Evolutionary conservation across 2,113 vertebrate genomes (phyloP).

Genomic region (chimpanzee (Pan troglodytes)): DNA sequence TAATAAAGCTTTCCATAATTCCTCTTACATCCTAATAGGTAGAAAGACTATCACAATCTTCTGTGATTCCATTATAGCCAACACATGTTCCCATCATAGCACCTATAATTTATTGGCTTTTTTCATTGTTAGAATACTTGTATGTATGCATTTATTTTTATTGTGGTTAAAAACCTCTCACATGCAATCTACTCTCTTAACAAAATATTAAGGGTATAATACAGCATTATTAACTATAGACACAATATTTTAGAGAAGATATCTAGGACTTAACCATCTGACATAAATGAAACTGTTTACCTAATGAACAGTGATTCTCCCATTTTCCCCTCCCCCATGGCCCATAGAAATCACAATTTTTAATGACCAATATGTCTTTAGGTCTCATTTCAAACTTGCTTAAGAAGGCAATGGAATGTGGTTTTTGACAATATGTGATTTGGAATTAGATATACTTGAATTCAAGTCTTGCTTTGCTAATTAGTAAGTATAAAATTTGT

Average conservation of each 20-base stretch:
- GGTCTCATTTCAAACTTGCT: neutral
- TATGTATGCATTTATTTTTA: neutral
- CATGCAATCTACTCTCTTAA: neutral
- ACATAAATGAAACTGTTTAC: neutral
- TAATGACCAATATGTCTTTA: neutral
- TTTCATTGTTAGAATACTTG: neutral
- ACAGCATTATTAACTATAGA: neutral
- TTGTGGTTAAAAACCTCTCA: neutral
- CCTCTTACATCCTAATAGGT: neutral
- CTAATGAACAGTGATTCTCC: neutral
- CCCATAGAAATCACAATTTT: neutral
- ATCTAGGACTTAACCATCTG: neutral
- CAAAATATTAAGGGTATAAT: neutral
- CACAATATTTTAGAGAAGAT: neutral
- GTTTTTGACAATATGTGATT: neutral
- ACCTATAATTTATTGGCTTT: neutral
- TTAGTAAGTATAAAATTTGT: neutral
- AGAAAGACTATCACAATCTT: neutral
- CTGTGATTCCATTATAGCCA: neutral
- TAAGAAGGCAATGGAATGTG: neutral
- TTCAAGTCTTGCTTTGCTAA: neutral
- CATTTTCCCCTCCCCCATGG: neutral
- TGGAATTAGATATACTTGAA: neutral
- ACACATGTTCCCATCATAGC: neutral
- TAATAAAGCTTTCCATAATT: neutral